Conservation (phyloP, 2,113 vertebrate species). For the Ammodytes marinus region DNA sequence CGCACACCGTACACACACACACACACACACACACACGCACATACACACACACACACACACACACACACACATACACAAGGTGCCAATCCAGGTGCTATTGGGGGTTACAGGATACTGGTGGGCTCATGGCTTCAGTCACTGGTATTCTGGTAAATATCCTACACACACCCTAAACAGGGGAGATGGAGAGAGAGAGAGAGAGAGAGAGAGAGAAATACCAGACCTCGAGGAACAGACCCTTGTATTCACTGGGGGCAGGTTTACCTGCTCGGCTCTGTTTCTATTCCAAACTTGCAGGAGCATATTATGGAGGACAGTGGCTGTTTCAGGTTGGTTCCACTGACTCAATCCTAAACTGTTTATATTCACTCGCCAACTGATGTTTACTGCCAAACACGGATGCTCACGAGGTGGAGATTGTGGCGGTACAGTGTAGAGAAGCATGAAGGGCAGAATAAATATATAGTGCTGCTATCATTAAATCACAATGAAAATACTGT, state of each 20-base stretch:
- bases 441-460: conserved; percentile 7
- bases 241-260: conserved; percentile 17
- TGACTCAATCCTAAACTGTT: conserved; percentile 57
- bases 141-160: conserved; percentile 68
- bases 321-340: conserved; percentile 51
- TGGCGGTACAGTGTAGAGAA: conserved; percentile 16
- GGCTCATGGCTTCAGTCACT: conserved; percentile 44
- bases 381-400: conserved; percentile 68
- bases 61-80: conserved; percentile 54
- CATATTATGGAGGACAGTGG: background rate
- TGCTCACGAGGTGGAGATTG: conserved; percentile 23
- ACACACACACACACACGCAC: conserved; percentile 45
- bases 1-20: conserved; percentile 7
- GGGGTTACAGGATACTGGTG: conserved; percentile 54
- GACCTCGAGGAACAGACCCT: conserved; percentile 48
- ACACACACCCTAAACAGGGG: conserved; percentile 66
- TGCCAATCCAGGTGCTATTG: conserved; percentile 22
- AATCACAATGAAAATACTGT: background rate
- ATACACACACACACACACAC: background rate
- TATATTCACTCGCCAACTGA: conserved; percentile 37
- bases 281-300: conserved; percentile 34
- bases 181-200: conserved; percentile 38
- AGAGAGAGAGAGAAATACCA: conserved; percentile 44
- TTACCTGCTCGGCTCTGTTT: conserved; percentile 52
- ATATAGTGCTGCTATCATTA: background rate